A percentile compares a stretch with the other conserved stretches of the same genome.
Evolutionary conservation across 1,140 invertebrate species (phyloP).

Genomic region (Ectropis grisescens): DNA sequence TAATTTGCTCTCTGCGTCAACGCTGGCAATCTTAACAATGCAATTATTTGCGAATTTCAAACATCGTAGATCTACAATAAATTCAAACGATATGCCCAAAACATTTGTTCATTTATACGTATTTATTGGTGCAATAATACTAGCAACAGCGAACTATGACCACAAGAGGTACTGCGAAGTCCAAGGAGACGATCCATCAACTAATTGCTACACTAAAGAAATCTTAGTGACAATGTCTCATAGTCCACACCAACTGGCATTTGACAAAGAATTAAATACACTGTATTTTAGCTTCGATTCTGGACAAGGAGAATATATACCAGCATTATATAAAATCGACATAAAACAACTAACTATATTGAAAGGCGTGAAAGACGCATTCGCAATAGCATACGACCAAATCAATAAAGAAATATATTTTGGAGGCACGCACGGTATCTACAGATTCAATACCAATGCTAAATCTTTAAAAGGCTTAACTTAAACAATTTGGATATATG

Average conservation of each 20-base stretch:
- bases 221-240: constrained; percentile 28
- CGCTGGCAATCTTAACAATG: no score
- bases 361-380: constrained; percentile 49
- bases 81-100: no score
- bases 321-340: constrained; percentile 31
- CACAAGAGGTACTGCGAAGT: no score
- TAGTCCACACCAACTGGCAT: constrained; percentile 47
- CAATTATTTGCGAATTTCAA: no score
- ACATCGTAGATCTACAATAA: no score
- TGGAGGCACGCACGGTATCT: constrained; percentile 49
- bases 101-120: no score
- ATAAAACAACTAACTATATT: constrained; percentile 37
- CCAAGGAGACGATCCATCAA: constrained; percentile 18
- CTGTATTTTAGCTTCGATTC: constrained; percentile 53
- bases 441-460: constrained; percentile 33
- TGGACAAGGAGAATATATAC: constrained; percentile 39
- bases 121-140: no score
- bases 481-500: constrained; percentile 41
- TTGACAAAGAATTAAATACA: constrained; percentile 35
- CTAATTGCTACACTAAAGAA: constrained; percentile 38
- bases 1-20: no score
- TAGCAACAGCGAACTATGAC: no score
- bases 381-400: constrained; percentile 36
- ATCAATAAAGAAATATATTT: constrained; percentile 34
- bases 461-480: constrained; percentile 24